Conservation (phyloP, 1,140 invertebrate genomes). For the Rhagoletis zephyria region DNA sequence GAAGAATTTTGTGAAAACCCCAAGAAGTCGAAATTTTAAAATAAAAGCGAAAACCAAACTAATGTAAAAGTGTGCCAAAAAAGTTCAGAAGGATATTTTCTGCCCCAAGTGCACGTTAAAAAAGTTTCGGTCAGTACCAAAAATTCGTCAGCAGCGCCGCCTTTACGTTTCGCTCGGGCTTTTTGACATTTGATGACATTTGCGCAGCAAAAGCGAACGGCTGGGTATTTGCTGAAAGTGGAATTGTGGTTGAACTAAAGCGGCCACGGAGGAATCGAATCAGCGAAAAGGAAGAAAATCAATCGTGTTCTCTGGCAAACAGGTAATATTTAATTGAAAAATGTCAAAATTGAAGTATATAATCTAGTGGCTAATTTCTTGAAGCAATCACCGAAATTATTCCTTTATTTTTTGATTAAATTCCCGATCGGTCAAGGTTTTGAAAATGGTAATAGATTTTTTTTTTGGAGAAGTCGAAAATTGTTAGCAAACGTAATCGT, state of each 20-base stretch:
- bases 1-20: slow-evolving; percentile 35
- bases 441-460: no score
- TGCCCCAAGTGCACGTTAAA: neutral
- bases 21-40: neutral
- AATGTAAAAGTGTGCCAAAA: neutral
- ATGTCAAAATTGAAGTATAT: neutral
- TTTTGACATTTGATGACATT: slow-evolving; percentile 52
- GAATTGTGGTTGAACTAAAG: slow-evolving; percentile 18
- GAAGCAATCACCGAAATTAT: no score
- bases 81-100: neutral
- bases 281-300: slow-evolving; percentile 37
- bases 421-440: no score
- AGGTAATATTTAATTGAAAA: slow-evolving; percentile 32
- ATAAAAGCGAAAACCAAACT: neutral
- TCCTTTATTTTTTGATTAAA: no score
- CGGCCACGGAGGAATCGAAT: slow-evolving; percentile 5
- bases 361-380: neutral
- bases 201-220: slow-evolving; percentile 42
- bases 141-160: slow-evolving; percentile 20
- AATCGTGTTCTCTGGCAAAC: slow-evolving; percentile 32
- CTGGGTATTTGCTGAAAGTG: slow-evolving; percentile 34
- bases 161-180: slow-evolving; percentile 6
- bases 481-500: no score
- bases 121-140: neutral
- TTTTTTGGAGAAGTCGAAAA: no score